Conservation (phyloP, 1,140 invertebrate species). For the Eupristina koningsbergeri region DNA sequence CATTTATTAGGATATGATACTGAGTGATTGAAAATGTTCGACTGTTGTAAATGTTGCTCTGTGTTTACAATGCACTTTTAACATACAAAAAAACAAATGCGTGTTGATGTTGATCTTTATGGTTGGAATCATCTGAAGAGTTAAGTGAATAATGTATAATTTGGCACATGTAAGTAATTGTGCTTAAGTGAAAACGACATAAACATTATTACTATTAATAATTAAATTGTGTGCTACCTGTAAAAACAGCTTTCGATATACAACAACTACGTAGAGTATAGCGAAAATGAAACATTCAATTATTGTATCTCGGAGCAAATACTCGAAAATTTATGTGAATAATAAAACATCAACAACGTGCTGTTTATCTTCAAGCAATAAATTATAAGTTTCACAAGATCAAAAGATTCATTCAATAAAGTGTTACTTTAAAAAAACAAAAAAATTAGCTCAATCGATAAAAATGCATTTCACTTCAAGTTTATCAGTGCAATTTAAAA, state of each 20-base stretch:
- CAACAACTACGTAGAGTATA: background rate
- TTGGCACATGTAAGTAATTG: background rate
- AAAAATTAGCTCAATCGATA: constrained; percentile 17
- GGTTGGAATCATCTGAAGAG: background rate
- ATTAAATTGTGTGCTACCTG: background rate
- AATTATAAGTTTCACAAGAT: constrained; percentile 32
- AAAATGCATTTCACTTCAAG: constrained; percentile 21
- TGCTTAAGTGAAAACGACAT: background rate
- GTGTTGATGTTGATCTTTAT: background rate
- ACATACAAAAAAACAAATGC: background rate
- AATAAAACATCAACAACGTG: constrained; percentile 49
- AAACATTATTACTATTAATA: background rate
- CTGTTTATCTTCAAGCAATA: constrained; percentile 32
- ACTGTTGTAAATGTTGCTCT: constrained; percentile 39
- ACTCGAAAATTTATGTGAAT: constrained; percentile 25
- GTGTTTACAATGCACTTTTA: background rate
- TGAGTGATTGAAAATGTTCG: constrained; percentile 44
- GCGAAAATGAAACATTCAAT: constrained; percentile 13
- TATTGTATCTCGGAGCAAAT: constrained; percentile 25
- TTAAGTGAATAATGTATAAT: background rate
- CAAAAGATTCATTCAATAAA: constrained; percentile 30
- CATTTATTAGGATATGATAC: constrained; percentile 66
- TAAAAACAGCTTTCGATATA: constrained; percentile 32
- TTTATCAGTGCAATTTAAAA: constrained; percentile 25
- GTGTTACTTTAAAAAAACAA: constrained; percentile 14